Percentiles rank a stretch among this genome's conserved stretches.
Conservation (phyloP, 2,113 vertebrate genomes). For the Canis aureus region DNA sequence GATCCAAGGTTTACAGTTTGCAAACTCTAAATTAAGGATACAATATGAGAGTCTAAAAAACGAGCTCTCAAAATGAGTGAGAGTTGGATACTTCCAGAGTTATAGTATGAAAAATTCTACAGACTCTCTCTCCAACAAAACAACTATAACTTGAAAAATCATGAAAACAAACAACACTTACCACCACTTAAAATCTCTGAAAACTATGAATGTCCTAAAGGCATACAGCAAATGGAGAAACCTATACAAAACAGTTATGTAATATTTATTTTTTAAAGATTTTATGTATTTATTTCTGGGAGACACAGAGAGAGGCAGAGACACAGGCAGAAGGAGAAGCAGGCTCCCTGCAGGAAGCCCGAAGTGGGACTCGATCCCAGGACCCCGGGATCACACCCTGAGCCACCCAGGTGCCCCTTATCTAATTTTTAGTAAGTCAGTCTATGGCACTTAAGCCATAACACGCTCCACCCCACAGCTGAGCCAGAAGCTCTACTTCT, state of each 20-base stretch:
- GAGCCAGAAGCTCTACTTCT: not conserved
- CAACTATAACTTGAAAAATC: not conserved
- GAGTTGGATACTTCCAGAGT: not conserved
- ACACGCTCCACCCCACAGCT: not conserved
- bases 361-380: no score
- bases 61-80: not conserved
- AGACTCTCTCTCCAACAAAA: conserved; percentile 16
- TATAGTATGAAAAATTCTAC: not conserved
- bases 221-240: conserved; percentile 45
- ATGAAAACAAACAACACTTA: not conserved
- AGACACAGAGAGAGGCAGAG: no score
- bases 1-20: not conserved
- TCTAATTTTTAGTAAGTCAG: not conserved
- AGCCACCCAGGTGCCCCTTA: not conserved
- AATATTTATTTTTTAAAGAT: no score
- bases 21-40: not conserved
- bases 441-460: not conserved
- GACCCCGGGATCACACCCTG: no score
- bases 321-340: no score
- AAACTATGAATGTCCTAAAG: not conserved
- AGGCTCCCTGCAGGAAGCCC: no score
- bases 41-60: conserved; percentile 13
- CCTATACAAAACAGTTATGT: not conserved
- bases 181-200: conserved; percentile 2
- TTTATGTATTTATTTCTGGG: no score